Evolutionary conservation across 2,888 invertebrate species (phyloP).

Genomic region (Stenoptilia bipunctidactyla): DNA sequence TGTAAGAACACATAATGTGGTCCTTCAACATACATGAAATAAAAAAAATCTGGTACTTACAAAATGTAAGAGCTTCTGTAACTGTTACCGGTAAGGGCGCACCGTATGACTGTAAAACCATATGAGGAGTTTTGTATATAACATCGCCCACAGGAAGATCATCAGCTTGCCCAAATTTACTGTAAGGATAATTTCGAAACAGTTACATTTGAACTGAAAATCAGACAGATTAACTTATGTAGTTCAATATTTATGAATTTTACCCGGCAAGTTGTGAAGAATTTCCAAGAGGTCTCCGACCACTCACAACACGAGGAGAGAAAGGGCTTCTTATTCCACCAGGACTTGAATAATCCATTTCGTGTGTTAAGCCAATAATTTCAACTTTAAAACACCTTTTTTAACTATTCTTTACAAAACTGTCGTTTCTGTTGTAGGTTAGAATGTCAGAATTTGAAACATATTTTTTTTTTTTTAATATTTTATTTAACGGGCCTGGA

Average conservation of each 20-base stretch:
- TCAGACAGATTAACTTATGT: too few species aligned
- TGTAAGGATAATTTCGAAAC: slow-evolving; percentile 16
- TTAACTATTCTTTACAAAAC: too few species aligned
- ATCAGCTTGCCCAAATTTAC: slow-evolving; percentile 36
- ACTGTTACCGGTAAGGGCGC: slow-evolving; percentile 87
- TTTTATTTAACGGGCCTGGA: too few species aligned
- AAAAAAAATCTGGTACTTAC: slow-evolving; percentile 48
- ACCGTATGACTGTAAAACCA: slow-evolving; percentile 85
- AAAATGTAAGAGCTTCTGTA: slow-evolving; percentile 88
- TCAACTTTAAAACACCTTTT: too few species aligned
- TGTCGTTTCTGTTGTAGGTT: too few species aligned
- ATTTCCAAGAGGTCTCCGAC: slow-evolving; percentile 26
- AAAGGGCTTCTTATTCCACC: slow-evolving; percentile 56
- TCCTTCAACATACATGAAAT: neutral
- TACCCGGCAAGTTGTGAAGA: slow-evolving; percentile 22
- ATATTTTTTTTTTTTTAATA: too few species aligned
- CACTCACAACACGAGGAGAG: slow-evolving; percentile 50
- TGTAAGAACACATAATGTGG: neutral
- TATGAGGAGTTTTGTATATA: slow-evolving; percentile 80
- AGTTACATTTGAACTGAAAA: too few species aligned
- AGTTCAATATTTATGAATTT: too few species aligned
- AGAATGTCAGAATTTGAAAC: too few species aligned
- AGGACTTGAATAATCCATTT: slow-evolving; percentile 49
- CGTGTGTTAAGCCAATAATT: slow-evolving; percentile 2
- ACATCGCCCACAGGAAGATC: slow-evolving; percentile 73